A percentile compares a stretch with the other conserved stretches of the same genome.
Conservation (phyloP, 2,888 invertebrate species). For the Drosophila anomalipes region DNA sequence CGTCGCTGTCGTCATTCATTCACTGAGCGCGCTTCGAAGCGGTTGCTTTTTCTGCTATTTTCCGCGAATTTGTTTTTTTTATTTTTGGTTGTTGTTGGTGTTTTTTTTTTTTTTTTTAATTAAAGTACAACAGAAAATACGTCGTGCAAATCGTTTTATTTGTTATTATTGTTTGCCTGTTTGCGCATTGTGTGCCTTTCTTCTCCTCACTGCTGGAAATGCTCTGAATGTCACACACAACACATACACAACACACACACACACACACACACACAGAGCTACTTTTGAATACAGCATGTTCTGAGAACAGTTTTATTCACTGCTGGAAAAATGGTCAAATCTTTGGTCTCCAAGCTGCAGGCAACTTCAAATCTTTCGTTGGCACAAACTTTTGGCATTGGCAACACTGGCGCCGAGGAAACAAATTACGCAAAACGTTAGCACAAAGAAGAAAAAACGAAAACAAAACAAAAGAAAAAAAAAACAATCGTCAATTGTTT, state of each 20-base stretch:
- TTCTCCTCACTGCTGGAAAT: slow-evolving; percentile 43
- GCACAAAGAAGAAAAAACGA: slow-evolving; percentile 29
- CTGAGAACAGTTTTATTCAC: slow-evolving; percentile 27
- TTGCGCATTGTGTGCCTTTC: slow-evolving; percentile 44
- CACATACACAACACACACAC: slow-evolving; percentile 15
- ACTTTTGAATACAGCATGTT: slow-evolving; percentile 36
- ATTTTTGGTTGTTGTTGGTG: slow-evolving; percentile 17
- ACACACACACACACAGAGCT: slow-evolving; percentile 10
- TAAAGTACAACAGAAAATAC: slow-evolving; percentile 52
- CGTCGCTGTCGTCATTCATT: slow-evolving; percentile 56
- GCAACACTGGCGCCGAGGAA: slow-evolving; percentile 67
- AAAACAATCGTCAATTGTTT: neutral
- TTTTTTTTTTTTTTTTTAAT: slow-evolving; percentile 50
- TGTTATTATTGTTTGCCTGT: slow-evolving; percentile 53
- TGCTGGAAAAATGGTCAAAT: slow-evolving; percentile 81
- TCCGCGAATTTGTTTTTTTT: slow-evolving; percentile 31
- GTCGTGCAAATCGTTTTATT: slow-evolving; percentile 56
- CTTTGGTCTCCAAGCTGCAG: slow-evolving; percentile 83
- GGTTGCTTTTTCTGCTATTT: slow-evolving; percentile 31
- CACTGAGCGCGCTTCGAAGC: slow-evolving; percentile 63
- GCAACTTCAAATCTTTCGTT: slow-evolving; percentile 82
- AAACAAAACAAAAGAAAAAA: neutral
- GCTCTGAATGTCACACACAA: slow-evolving; percentile 41
- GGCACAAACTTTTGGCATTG: slow-evolving; percentile 77
- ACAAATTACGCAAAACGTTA: slow-evolving; percentile 82